Evolutionary conservation across 2,888 invertebrate genomes (phyloP).

Genomic region (Andricus curvator): DNA sequence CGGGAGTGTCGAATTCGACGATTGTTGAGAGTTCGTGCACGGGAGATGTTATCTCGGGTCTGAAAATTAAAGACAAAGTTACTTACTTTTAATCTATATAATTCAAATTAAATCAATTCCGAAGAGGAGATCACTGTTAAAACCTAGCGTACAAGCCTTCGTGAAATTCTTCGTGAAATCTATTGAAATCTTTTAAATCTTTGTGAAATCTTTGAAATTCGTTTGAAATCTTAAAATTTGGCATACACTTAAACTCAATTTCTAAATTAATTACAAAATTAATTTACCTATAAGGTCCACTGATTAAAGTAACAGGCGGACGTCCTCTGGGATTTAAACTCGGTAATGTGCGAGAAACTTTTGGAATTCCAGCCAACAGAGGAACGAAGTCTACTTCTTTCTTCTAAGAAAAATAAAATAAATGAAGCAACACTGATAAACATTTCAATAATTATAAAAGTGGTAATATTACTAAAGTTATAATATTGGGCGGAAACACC

Average conservation of each 20-base stretch:
- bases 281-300: conserved; percentile 66
- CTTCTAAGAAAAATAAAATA: conserved; percentile 46
- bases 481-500: conserved; percentile 17
- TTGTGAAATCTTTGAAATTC: too few relatives aligned
- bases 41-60: conserved; percentile 63
- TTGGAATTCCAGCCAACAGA: conserved; percentile 68
- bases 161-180: too few relatives aligned
- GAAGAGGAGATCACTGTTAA: neutral
- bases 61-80: conserved; percentile 50
- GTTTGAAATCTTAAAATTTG: too few relatives aligned
- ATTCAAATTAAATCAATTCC: neutral
- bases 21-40: conserved; percentile 85
- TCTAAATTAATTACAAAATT: neutral
- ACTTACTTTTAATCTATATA: too few relatives aligned
- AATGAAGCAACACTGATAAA: neutral
- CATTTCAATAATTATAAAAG: neutral
- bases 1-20: conserved; percentile 84
- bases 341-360: conserved; percentile 60
- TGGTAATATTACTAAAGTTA: conserved; percentile 4
- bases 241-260: neutral
- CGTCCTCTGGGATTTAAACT: conserved; percentile 58
- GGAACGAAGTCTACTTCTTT: conserved; percentile 62
- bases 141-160: neutral
- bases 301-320: conserved; percentile 69
- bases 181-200: too few relatives aligned